These are phyloP conservation scores for Sycophila texana DNA, from an alignment of 2,888 invertebrate species.

Conservation along the genomic window DNA sequence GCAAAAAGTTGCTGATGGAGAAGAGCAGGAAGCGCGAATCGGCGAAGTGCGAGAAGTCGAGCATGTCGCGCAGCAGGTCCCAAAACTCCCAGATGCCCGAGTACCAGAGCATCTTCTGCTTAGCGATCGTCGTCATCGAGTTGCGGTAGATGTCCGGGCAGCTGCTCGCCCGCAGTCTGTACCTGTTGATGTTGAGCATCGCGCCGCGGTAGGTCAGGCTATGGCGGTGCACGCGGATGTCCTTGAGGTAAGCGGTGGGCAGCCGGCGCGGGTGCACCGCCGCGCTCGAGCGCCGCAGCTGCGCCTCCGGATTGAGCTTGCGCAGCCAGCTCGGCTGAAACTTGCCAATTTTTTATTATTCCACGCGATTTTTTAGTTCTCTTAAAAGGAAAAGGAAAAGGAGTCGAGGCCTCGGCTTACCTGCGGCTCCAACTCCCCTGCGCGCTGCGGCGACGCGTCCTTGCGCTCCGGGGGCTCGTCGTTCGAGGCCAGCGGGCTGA, in stretches of 20 bases:
- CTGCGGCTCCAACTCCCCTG: too few relatives aligned
- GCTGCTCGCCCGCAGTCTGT: constrained; percentile 88
- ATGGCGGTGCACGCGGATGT: constrained; percentile 85
- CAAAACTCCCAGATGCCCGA: constrained; percentile 87
- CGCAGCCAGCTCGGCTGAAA: constrained; percentile 72
- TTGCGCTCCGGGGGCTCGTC: not conserved
- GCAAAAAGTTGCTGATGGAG: constrained; percentile 90
- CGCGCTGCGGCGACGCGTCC: not conserved
- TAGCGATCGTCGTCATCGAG: constrained; percentile 90
- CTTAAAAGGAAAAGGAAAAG: too few relatives aligned
- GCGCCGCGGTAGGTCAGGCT: constrained; percentile 90
- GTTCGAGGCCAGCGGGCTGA: constrained; percentile 67
- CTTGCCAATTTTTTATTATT: too few relatives aligned
- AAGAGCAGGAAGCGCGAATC: constrained; percentile 87
- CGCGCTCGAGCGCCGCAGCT: constrained; percentile 71
- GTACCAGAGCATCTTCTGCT: constrained; percentile 86
- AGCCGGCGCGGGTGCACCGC: constrained; percentile 73
- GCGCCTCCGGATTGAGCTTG: constrained; percentile 72
- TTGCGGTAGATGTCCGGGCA: constrained; percentile 94
- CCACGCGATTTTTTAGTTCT: too few relatives aligned
- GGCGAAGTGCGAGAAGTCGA: constrained; percentile 88
- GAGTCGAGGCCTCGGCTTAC: too few relatives aligned
- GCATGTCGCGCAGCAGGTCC: constrained; percentile 85
- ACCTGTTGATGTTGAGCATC: constrained; percentile 87
- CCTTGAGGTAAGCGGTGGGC: constrained; percentile 84